phyloP scores from a whole-genome alignment of 2,797 vertebrate genomes.

The Clarias platycephalus region DNA sequence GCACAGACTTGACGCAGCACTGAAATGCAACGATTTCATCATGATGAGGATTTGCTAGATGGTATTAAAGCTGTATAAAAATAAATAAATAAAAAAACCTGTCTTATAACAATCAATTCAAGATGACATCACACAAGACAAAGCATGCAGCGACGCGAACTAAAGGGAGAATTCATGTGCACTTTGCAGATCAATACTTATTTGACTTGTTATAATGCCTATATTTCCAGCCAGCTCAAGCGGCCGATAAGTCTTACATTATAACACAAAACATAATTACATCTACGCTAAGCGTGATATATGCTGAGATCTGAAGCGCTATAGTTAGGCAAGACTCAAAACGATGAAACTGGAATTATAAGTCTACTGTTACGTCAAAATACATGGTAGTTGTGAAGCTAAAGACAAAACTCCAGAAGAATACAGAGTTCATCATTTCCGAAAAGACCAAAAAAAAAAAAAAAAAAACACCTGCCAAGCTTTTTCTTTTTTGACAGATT shows the following conservation, averaged over 20 bases:
- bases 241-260: not conserved
- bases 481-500: not conserved
- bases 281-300: not conserved
- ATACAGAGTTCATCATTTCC: not conserved
- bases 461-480: not conserved
- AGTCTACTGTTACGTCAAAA: not conserved
- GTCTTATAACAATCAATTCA: conserved; percentile 10
- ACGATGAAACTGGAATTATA: not conserved
- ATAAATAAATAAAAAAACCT: not conserved
- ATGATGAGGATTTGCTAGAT: not conserved
- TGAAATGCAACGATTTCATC: conserved; percentile 20
- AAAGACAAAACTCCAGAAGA: not conserved
- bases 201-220: conserved; percentile 15
- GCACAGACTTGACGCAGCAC: not conserved
- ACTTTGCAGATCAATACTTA: conserved; percentile 33
- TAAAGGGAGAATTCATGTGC: not conserved
- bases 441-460: not conserved
- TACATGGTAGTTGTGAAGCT: not conserved
- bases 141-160: not conserved
- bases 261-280: not conserved
- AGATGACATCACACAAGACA: not conserved
- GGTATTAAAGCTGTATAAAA: not conserved
- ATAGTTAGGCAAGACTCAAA: not conserved
- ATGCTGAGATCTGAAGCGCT: not conserved
- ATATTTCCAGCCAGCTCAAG: conserved; percentile 4